Evolutionary conservation across 1,140 invertebrate species (phyloP).

Genomic region (Eupeodes corollae): DNA sequence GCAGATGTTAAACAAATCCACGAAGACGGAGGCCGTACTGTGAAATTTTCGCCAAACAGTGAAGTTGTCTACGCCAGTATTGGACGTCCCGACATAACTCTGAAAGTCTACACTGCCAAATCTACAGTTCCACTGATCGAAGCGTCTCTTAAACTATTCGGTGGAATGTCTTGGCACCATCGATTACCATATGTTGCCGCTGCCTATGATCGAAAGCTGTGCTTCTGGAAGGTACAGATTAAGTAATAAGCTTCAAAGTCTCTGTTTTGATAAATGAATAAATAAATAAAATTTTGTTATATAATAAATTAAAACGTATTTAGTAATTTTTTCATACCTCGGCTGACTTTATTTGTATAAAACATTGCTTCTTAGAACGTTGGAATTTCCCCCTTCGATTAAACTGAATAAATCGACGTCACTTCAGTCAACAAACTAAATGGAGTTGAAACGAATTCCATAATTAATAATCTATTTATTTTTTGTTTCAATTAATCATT

Average conservation of each 20-base stretch:
- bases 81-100: constrained; percentile 45
- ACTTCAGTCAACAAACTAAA: too few relatives aligned
- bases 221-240: constrained; percentile 50
- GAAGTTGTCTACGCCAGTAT: constrained; percentile 45
- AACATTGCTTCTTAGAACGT: too few relatives aligned
- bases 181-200: constrained; percentile 49
- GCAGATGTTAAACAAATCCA: constrained; percentile 43
- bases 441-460: too few relatives aligned
- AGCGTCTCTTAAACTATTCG: constrained; percentile 42
- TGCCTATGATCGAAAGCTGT: constrained; percentile 48
- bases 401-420: too few relatives aligned
- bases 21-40: constrained; percentile 44
- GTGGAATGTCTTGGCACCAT: constrained; percentile 51
- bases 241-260: constrained; percentile 36
- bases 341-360: too few relatives aligned
- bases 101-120: constrained; percentile 49
- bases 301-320: too few relatives aligned
- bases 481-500: too few relatives aligned
- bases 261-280: too few relatives aligned
- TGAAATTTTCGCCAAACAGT: constrained; percentile 45
- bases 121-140: constrained; percentile 43
- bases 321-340: too few relatives aligned
- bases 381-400: too few relatives aligned
- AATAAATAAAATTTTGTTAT: too few relatives aligned
- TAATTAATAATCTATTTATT: too few relatives aligned